A percentile compares a stretch with the other conserved stretches of the same genome.
phyloP scores from a whole-genome alignment of 2,113 vertebrate genomes.

The Danionella cerebrum region DNA sequence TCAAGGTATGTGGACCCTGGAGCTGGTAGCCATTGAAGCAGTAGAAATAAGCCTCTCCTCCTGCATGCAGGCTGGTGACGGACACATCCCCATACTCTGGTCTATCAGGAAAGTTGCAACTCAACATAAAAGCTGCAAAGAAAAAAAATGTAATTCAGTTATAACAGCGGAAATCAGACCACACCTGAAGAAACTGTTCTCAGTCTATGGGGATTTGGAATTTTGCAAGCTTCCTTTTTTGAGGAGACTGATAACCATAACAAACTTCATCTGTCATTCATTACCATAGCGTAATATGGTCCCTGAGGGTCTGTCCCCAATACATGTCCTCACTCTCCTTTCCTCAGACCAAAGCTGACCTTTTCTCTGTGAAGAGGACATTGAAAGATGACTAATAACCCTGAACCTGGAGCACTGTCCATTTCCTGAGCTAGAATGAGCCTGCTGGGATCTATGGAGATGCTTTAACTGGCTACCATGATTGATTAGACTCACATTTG shows the following conservation, averaged over 20 bases:
- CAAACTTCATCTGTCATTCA: slow-evolving; percentile 14
- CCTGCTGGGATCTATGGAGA: slow-evolving; percentile 38
- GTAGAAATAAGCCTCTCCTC: slow-evolving; percentile 78
- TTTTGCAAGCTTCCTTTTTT: slow-evolving; percentile 4
- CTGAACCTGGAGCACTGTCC: slow-evolving; percentile 33
- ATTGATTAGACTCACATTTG: slow-evolving; percentile 45
- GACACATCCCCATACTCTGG: slow-evolving; percentile 80
- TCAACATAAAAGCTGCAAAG: slow-evolving; percentile 77
- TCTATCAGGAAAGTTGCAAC: slow-evolving; percentile 76
- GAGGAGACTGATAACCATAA: not conserved
- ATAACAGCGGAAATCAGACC: not conserved
- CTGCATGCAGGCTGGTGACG: slow-evolving; percentile 83
- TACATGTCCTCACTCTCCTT: slow-evolving; percentile 3
- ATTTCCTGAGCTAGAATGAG: slow-evolving; percentile 35
- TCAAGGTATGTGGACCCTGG: slow-evolving; percentile 66
- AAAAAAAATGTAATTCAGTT: not conserved
- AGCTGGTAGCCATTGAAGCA: slow-evolving; percentile 81
- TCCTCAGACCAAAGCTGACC: not conserved
- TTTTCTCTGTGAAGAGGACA: not conserved
- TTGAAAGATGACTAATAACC: slow-evolving; percentile 33
- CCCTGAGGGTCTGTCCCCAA: slow-evolving; percentile 22
- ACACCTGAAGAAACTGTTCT: not conserved
- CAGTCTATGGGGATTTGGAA: not conserved
- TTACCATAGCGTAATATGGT: not conserved
- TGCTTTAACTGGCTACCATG: slow-evolving; percentile 43